Evolutionary conservation across 2,888 invertebrate genomes (phyloP).

Genomic region (Rhimphoctona megacephalus): DNA sequence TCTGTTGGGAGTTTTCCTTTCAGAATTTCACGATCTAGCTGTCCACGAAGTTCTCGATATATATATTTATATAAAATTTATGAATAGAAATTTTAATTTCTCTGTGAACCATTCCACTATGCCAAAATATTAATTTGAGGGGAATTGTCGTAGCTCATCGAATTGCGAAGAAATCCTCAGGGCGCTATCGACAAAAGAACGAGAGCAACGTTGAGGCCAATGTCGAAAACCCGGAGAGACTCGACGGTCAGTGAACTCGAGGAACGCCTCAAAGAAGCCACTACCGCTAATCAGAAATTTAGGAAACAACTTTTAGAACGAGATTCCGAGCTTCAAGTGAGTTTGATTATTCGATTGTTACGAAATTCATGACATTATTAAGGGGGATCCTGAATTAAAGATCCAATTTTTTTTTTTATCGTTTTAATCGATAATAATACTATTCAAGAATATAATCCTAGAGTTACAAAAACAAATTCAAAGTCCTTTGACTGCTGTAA

Average conservation of each 20-base stretch:
- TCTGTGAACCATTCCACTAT: conserved; percentile 27
- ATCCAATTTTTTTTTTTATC: not conserved
- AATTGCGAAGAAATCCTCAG: conserved; percentile 94
- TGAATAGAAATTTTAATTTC: not conserved
- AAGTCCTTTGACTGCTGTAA: too few species aligned
- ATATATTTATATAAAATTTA: not conserved
- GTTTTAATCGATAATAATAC: too few species aligned
- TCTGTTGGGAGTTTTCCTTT: not conserved
- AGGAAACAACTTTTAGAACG: conserved; percentile 93
- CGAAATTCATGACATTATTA: not conserved
- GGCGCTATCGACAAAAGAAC: conserved; percentile 94
- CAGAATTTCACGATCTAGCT: not conserved
- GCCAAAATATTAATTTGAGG: not conserved
- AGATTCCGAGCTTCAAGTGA: conserved; percentile 92
- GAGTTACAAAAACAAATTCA: too few species aligned
- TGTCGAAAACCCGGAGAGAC: conserved; percentile 92
- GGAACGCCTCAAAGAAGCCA: conserved; percentile 92
- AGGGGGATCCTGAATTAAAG: not conserved
- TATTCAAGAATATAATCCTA: too few species aligned
- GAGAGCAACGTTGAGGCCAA: conserved; percentile 94
- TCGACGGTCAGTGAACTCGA: conserved; percentile 94
- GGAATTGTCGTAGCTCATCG: conserved; percentile 89
- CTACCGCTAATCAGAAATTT: conserved; percentile 93
- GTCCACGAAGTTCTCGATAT: not conserved
- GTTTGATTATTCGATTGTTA: conserved; percentile 20